Percentiles rank a stretch among this genome's conserved stretches.
phyloP scores from a whole-genome alignment of 2,888 invertebrate genomes.

The Machimus atricapillus region DNA sequence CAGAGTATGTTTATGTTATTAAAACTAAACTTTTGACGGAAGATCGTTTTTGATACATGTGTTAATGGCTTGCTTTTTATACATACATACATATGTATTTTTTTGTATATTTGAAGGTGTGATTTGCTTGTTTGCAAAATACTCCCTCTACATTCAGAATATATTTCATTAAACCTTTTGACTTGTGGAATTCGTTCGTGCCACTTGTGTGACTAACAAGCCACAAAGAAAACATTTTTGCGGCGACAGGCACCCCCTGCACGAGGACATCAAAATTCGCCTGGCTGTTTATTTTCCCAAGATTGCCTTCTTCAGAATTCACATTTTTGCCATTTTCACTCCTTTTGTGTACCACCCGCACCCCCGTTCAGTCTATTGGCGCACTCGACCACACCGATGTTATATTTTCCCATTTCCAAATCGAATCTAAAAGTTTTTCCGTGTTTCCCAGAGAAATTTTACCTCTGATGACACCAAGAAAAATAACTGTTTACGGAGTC shows the following conservation, averaged over 20 bases:
- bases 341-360: not conserved
- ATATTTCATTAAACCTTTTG: not conserved
- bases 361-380: not conserved
- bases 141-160: not conserved
- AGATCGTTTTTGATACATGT: too few species aligned
- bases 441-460: not conserved
- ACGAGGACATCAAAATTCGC: not conserved
- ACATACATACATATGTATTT: too few species aligned
- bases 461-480: not conserved
- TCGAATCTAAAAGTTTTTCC: conserved; percentile 7
- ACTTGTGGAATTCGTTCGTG: not conserved
- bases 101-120: not conserved
- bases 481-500: not conserved
- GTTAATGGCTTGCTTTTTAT: too few species aligned
- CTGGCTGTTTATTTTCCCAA: not conserved
- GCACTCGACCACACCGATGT: not conserved
- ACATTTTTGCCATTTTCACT: not conserved
- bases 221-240: not conserved
- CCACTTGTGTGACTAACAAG: not conserved
- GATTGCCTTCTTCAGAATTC: not conserved
- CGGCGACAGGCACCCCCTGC: not conserved
- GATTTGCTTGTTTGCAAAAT: not conserved
- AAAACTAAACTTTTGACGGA: too few species aligned
- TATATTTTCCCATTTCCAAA: not conserved
- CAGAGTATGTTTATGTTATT: too few species aligned